Conservation (phyloP, 2,888 invertebrate genomes). For the Drepana falcataria region DNA sequence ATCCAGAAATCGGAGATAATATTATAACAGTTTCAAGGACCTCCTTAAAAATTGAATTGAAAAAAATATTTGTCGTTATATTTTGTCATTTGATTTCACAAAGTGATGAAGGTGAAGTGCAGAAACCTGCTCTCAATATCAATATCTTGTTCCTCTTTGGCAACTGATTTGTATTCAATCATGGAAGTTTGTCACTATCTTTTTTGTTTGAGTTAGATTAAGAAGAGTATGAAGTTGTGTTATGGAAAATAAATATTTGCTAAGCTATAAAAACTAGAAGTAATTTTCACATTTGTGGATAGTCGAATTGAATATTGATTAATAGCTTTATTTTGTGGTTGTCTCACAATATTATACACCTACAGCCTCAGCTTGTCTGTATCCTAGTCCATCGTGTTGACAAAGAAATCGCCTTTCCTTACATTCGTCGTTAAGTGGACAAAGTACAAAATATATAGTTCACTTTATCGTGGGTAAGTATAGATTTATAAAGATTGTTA, state of each 20-base stretch:
- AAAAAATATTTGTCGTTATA: too few relatives aligned
- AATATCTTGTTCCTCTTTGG: background rate
- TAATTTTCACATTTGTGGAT: background rate
- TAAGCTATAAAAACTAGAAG: background rate
- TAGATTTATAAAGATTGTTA: slow-evolving; percentile 35
- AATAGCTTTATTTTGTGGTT: background rate
- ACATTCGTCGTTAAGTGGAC: slow-evolving; percentile 35
- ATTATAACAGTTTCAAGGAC: background rate
- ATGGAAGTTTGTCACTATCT: background rate
- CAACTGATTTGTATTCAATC: background rate
- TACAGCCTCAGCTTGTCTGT: background rate
- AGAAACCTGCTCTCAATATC: background rate
- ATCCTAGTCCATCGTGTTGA: background rate
- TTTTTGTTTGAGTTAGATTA: background rate
- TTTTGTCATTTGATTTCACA: too few relatives aligned
- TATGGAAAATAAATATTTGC: background rate
- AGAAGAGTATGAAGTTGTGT: background rate
- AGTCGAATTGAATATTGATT: background rate
- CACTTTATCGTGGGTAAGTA: slow-evolving; percentile 51
- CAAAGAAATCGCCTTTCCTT: slow-evolving; percentile 5
- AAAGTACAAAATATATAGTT: slow-evolving; percentile 57
- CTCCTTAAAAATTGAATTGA: too few relatives aligned
- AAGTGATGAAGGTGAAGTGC: background rate
- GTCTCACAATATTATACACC: background rate
- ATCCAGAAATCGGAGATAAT: too few relatives aligned